Percentiles rank a stretch among this genome's conserved stretches.
Evolutionary conservation across 2,113 vertebrate genomes (phyloP).

Genomic region (Ovis canadensis): DNA sequence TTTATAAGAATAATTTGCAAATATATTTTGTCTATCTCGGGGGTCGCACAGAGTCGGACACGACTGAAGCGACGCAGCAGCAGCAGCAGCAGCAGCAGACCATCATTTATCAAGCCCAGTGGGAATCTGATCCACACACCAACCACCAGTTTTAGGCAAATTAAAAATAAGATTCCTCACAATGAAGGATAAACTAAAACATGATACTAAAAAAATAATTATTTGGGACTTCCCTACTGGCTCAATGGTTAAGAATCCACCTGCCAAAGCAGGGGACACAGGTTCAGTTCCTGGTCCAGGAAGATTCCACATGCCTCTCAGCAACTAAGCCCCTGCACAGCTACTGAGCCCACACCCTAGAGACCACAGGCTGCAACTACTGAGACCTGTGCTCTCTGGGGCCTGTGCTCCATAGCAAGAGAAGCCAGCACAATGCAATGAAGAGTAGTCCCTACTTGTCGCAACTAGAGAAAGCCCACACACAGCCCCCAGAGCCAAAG

Average conservation of each 20-base stretch:
- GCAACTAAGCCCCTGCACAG: background rate
- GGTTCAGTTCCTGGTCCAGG: background rate
- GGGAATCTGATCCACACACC: background rate
- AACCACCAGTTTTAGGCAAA: background rate
- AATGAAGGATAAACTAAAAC: background rate
- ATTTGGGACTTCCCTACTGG: background rate
- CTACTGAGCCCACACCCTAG: background rate
- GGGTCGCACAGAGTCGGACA: no score
- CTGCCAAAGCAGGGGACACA: background rate
- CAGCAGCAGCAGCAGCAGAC: background rate
- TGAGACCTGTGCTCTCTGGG: background rate
- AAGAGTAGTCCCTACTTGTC: background rate
- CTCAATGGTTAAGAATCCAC: background rate
- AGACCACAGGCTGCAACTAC: background rate
- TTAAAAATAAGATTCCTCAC: background rate
- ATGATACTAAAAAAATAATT: background rate
- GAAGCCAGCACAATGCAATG: background rate
- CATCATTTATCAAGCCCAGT: background rate
- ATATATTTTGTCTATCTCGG: background rate
- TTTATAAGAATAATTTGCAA: background rate
- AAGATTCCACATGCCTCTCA: background rate
- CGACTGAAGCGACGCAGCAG: no score
- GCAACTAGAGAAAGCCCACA: background rate
- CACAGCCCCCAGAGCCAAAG: background rate
- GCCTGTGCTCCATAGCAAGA: background rate